Conservation (phyloP, 2,113 vertebrate species). For the Urocitellus parryii region DNA sequence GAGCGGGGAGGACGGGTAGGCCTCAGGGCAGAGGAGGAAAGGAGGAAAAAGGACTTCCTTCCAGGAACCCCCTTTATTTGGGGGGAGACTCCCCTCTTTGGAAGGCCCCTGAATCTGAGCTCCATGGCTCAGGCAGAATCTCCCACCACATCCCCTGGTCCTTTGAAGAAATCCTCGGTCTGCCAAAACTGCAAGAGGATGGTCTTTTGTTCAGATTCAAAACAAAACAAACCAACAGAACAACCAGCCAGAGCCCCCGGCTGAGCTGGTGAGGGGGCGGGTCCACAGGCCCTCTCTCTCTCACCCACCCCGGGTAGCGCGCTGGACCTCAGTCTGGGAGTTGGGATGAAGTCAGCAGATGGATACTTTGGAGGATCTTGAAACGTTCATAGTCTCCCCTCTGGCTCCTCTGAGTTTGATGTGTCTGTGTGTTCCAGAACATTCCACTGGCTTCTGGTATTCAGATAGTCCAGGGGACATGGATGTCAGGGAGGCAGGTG, state of each 20-base stretch:
- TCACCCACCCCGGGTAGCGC: background rate
- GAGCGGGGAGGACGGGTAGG: constrained; percentile 76
- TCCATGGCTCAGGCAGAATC: background rate
- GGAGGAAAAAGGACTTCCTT: constrained; percentile 52
- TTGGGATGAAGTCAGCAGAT: background rate
- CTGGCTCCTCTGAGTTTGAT: background rate
- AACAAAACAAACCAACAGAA: background rate
- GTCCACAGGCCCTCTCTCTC: rapidly evolving
- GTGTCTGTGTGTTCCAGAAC: background rate
- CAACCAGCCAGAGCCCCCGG: rapidly evolving
- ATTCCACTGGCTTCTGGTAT: background rate
- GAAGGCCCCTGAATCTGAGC: background rate
- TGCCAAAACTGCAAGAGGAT: background rate
- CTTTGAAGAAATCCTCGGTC: background rate
- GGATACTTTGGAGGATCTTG: background rate
- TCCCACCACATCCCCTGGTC: background rate
- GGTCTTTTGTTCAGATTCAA: background rate
- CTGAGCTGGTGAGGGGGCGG: background rate
- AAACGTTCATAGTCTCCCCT: background rate
- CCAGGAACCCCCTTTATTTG: background rate
- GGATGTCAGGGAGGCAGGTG: too few species aligned
- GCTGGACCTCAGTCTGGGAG: background rate
- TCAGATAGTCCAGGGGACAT: background rate
- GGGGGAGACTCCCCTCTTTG: background rate
- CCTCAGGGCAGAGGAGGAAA: constrained; percentile 71